Base-by-base conservation (phyloP, 2,888 invertebrate genomes). In the Blera fallax region DNA sequence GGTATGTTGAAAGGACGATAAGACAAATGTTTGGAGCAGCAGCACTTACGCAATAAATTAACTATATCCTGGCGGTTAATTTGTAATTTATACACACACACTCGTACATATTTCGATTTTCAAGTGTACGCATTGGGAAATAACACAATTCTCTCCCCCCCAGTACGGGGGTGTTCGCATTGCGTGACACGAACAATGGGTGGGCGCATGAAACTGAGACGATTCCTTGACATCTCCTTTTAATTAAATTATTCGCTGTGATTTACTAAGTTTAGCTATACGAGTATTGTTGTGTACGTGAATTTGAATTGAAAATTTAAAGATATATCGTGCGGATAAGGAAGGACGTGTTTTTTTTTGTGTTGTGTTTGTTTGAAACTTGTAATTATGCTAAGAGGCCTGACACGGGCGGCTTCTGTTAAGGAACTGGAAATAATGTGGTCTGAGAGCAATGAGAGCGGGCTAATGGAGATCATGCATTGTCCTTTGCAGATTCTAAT, bases 41-140 rank as follows among this genome's bases (percentile, higher is more conserved):
- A 77, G 76, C 76, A 72, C 60, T 77, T 72, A 37, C 27, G 81
- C 62, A 60, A 77, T 85, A 85, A 85, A 85, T 85, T 85, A 85
- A 85, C 80, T 62, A 48, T 60, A 60, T 81, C 77, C 81, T 81
- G 72, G 77, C 67, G 85, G 85, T 85, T 81, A 81, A 85, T 85
- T 85, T 80, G 81, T 85, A 85, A 81, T 85, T 81, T 85, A 81
- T 72, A 77, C 72, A 67, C 76, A n/a, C n/a, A n/a, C n/a, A n/a
- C n/a, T n/a, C n/a, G n/a, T n/a, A n/a, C n/a, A 77, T 60, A 85
- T 40, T 77, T 85, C 76, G 76, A 85, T 85, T 77, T 85, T 76
- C 85, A 72, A 78, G 76, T 76, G 74, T 40, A 78, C 54, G 83
- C 78, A 67, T 67, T 78, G 73, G 65, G 65, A 73, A 73, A 60